Evolutionary conservation across 2,797 vertebrate species (phyloP), one percentile per base, ranked within the genome.

Genomic region (Sternarchorhynchus goeldii): DNA sequence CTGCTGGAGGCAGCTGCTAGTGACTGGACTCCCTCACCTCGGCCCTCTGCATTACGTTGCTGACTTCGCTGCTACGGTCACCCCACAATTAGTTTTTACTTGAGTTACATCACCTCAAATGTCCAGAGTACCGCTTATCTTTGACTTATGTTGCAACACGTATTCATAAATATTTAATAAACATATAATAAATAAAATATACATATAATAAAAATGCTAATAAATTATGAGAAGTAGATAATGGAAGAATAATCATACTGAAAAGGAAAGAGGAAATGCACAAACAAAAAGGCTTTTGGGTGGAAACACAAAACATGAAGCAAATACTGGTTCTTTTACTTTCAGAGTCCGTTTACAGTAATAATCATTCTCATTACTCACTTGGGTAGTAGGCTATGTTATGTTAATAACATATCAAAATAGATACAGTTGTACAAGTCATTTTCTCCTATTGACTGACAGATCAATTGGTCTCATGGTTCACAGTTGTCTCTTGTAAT

Each of bases 41-140:
- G 0, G 20, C 10, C 25, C 6, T 68, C 12, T 32, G 50, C 50
- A 32, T 57, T 17, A 14, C 12, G 1, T 20, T 56, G 68, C 68
- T 70, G 68, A 70, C 29, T 70, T 53, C 68, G 32, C 2, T n/a
- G 3, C 50, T 56, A 34, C 4, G 34, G 68, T 57, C 25, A 70
- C 6, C 29, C 29, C 17, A 57, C 25, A 6, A 20, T 34, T 70
- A 34, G 68, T 57, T 70, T 70, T 29, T 18, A 70, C 50, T 31
- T 25, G 10, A 41, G 7, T 17, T 34, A n/a, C 16, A 18, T 41
- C 0, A 4, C 6, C 20, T 69, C 5, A 29, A 5, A 1, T 4
- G 17, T 66, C 18, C 64, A 12, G 29, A 66, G 4, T 34, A 10
- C 29, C 12, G 31, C 21, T 29, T 60, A 10, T 60, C 58, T 60